A percentile compares a stretch with the other conserved stretches of the same genome.
Evolutionary conservation across 1,140 invertebrate species (phyloP).

Genomic region (Spodoptera frugiperda): DNA sequence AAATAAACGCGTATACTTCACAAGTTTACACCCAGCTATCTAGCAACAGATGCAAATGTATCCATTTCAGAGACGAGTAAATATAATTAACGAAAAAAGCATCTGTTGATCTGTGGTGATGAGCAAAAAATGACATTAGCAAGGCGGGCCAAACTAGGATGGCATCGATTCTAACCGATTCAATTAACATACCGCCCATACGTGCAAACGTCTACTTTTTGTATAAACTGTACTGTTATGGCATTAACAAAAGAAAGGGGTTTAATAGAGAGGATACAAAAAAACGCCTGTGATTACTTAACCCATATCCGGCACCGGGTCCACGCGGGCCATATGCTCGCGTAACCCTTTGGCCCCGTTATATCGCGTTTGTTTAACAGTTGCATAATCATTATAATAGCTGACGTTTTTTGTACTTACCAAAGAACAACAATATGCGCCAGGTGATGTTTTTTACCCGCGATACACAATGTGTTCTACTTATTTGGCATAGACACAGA

Average conservation of each 20-base stretch:
- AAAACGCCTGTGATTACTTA: constrained; percentile 82
- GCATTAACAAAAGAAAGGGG: constrained; percentile 72
- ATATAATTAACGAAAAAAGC: constrained; percentile 53
- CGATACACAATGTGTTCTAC: constrained; percentile 27
- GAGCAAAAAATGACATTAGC: constrained; percentile 60
- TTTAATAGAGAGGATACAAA: constrained; percentile 76
- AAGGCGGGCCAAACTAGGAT: constrained; percentile 57
- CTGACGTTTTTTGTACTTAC: constrained; percentile 63
- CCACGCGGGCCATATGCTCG: constrained; percentile 72
- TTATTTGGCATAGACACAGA: constrained; percentile 24
- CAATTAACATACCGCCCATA: constrained; percentile 74
- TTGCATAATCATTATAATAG: constrained; percentile 76
- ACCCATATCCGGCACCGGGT: constrained; percentile 81
- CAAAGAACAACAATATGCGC: constrained; percentile 17
- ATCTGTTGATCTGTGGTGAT: constrained; percentile 49
- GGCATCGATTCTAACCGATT: constrained; percentile 65
- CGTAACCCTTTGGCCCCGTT: constrained; percentile 85
- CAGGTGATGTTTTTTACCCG: constrained; percentile 49
- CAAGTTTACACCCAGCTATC: neutral
- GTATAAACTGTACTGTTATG: constrained; percentile 68
- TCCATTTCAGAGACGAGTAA: constrained; percentile 31
- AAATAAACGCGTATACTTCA: neutral
- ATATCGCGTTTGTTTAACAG: constrained; percentile 74
- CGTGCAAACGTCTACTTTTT: constrained; percentile 79
- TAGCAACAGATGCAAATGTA: constrained; percentile 20